Base-by-base conservation (phyloP, 2,113 vertebrate species). In the Callaeas wilsoni region DNA sequence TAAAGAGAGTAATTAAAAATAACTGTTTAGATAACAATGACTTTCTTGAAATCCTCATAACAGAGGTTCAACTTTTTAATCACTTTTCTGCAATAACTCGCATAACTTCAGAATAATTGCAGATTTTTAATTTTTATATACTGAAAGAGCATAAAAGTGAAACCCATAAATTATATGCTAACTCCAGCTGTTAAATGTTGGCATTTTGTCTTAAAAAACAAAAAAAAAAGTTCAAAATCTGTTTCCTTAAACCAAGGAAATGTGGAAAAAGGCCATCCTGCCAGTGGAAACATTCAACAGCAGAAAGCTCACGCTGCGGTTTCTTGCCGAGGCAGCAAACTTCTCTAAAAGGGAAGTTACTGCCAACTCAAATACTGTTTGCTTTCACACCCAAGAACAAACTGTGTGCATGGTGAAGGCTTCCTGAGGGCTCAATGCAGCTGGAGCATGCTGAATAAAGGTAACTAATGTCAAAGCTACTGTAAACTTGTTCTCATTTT, bases 281-380 rank as follows among this genome's bases (percentile, higher is more conserved):
- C 98, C 98, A 98, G 97, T 97, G 98, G 98, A 98, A 98, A 97
- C 95, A 97, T 98, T 97, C 98, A 97, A 98, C 98, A 96, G 96
- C 98, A 98, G 97, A 98, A 97, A 98, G 95, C 97, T 98, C 98
- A 92, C 76, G 93, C 98, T 98, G 98, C 96, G 98, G 98, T 98
- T 99, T 99, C 99, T 98, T 99, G 99, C 99, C 97, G 98, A 99
- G 98, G 98, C 98, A 99, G 99, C 99, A 99, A 98, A 99, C 98
- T 98, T 98, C 97, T 98, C 98, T 95, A 97, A 98, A 98, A 98
- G 98, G 98, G 98, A 98, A 98, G 96, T 96, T 90, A 94, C 98
- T 99, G 99, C 99, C 99, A 99, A 99, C 97, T 98, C 98, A 99
- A 99, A 99, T 98, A 99, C 97, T 98, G 98, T 98, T 98, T 97